A percentile compares a stretch with the other conserved stretches of the same genome.
phyloP scores from a whole-genome alignment of 2,113 vertebrate species.

The Elaphurus davidianus region DNA sequence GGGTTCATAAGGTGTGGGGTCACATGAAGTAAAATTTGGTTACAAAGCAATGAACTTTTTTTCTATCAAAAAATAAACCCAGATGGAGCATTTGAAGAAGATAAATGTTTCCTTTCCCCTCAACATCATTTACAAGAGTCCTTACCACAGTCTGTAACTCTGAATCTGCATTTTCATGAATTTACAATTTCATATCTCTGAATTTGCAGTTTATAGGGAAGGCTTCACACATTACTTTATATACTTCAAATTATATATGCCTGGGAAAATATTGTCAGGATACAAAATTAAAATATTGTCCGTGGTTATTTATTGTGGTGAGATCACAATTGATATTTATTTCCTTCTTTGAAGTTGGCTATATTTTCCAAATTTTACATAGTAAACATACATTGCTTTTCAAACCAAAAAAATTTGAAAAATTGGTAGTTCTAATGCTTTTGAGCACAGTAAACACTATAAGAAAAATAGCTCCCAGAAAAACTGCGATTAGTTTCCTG shows the following conservation, averaged over 20 bases:
- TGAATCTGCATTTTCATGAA: neutral
- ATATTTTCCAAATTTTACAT: constrained; percentile 23
- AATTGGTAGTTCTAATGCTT: neutral
- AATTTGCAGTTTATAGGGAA: neutral
- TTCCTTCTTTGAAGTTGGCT: neutral
- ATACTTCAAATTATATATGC: neutral
- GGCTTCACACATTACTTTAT: neutral
- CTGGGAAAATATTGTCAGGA: neutral
- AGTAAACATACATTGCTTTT: neutral
- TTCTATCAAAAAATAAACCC: neutral
- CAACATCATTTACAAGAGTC: neutral
- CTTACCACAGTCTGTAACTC: neutral
- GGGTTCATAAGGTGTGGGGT: neutral
- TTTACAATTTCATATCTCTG: neutral
- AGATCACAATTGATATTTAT: neutral
- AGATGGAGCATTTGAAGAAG: neutral
- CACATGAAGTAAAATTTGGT: neutral
- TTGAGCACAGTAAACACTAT: neutral
- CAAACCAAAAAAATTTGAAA: neutral
- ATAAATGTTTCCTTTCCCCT: neutral
- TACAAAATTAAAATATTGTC: neutral
- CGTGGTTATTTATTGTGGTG: neutral
- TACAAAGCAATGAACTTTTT: neutral
- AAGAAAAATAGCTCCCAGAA: neutral
- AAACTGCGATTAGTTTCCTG: neutral